These are phyloP conservation scores for Hylia prasina DNA, from an alignment of 2,113 vertebrate genomes.

Conservation along the genomic window DNA sequence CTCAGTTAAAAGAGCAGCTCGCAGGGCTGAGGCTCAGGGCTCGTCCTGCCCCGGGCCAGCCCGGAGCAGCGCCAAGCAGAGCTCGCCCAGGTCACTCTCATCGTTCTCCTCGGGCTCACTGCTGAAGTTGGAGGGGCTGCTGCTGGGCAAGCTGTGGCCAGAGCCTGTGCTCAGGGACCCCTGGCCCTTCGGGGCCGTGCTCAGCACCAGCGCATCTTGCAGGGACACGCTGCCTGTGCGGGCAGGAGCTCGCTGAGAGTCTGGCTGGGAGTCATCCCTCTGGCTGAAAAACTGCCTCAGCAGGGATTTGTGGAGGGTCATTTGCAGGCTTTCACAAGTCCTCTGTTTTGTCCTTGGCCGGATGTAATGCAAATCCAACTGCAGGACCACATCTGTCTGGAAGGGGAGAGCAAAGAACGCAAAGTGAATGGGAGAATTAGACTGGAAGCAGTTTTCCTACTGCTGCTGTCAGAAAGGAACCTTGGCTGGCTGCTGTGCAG, in stretches of 20 bases:
- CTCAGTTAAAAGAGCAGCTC: background rate
- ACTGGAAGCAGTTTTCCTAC: background rate
- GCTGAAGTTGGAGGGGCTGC: conserved; percentile 34
- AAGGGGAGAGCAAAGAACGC: background rate
- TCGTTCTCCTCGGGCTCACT: conserved; percentile 84
- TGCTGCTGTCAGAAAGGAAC: background rate
- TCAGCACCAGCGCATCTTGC: background rate
- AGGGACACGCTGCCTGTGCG: background rate
- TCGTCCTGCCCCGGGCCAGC: background rate
- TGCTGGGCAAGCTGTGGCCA: conserved; percentile 25
- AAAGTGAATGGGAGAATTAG: background rate
- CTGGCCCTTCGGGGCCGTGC: background rate
- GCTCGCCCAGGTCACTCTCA: conserved; percentile 69
- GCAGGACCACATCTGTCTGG: conserved; percentile 76
- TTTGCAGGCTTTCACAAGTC: conserved; percentile 66
- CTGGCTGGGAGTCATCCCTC: background rate
- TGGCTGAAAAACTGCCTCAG: conserved; percentile 70
- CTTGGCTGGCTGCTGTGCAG: background rate
- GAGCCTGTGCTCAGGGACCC: conserved; percentile 61
- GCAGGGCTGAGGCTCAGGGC: background rate
- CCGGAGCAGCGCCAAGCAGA: background rate
- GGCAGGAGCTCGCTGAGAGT: background rate
- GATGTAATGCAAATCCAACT: conserved; percentile 78
- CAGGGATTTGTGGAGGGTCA: conserved; percentile 72
- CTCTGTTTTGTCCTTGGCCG: conserved; percentile 58